Evolutionary conservation across 2,888 invertebrate species (phyloP).

Genomic region (Entomobrya multifasciata): DNA sequence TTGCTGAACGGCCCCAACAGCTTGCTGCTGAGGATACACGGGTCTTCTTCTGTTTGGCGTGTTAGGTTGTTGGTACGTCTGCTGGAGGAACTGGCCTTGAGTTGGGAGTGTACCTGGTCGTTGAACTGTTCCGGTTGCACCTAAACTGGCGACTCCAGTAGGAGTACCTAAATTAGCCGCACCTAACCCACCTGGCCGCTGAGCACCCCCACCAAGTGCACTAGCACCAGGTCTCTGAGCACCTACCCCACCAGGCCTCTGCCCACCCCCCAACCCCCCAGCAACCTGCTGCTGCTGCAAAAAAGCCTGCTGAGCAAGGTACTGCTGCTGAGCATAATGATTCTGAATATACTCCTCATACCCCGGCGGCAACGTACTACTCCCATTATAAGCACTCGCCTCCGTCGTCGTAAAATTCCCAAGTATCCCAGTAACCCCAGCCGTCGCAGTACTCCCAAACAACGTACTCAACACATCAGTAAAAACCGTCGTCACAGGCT

Average conservation of each 20-base stretch:
- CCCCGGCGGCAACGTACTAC: background rate
- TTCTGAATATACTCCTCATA: slow-evolving; percentile 21
- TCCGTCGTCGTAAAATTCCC: slow-evolving; percentile 23
- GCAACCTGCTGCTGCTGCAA: slow-evolving; percentile 1
- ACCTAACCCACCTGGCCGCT: background rate
- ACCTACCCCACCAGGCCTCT: background rate
- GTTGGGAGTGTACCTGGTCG: too few relatives aligned
- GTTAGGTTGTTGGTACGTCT: background rate
- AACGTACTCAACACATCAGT: slow-evolving; percentile 56
- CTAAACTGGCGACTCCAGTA: too few relatives aligned
- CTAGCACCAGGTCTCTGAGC: too few relatives aligned
- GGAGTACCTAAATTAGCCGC: background rate
- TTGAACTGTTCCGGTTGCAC: too few relatives aligned
- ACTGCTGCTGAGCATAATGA: too few relatives aligned
- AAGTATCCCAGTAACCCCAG: slow-evolving; percentile 49
- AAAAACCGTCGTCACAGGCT: slow-evolving; percentile 29
- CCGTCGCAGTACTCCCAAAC: slow-evolving; percentile 52
- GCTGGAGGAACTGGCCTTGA: too few relatives aligned
- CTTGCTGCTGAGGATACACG: too few relatives aligned
- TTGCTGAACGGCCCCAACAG: too few relatives aligned
- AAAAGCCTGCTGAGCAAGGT: background rate
- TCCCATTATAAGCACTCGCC: background rate
- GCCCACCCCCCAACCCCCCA: background rate
- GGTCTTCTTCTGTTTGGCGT: too few relatives aligned
- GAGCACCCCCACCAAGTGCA: too few relatives aligned